Evolutionary conservation across 2,113 vertebrate genomes (phyloP).

Genomic region (Condylura cristata): DNA sequence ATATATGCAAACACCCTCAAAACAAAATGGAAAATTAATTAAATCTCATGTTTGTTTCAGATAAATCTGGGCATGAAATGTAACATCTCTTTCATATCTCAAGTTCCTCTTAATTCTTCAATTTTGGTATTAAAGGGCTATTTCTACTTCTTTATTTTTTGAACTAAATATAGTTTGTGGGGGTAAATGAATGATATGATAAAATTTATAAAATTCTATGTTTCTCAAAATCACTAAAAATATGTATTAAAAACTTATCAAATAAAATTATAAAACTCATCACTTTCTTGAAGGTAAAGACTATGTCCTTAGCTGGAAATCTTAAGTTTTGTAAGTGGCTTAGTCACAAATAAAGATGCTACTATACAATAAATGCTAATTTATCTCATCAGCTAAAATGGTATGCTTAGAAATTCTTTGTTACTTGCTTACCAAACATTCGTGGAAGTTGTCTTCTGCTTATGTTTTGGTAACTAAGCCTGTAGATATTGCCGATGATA

Average conservation of each 20-base stretch:
- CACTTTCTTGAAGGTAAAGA: neutral
- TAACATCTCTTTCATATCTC: neutral
- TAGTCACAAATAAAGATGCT: neutral
- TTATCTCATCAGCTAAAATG: neutral
- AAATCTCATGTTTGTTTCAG: conserved; percentile 13
- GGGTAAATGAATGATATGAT: neutral
- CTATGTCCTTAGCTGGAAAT: neutral
- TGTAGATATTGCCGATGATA: neutral
- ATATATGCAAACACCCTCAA: neutral
- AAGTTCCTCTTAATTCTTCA: neutral
- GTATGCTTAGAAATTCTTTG: neutral
- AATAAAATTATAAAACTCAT: neutral
- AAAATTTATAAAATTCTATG: neutral
- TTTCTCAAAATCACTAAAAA: neutral
- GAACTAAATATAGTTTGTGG: neutral
- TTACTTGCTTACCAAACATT: neutral
- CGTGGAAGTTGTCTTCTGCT: neutral
- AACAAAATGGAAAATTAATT: conserved; percentile 31
- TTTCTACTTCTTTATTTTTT: neutral
- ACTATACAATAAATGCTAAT: neutral
- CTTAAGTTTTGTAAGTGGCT: neutral
- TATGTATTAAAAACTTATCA: neutral
- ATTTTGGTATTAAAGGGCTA: neutral
- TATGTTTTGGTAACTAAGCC: neutral
- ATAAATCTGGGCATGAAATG: neutral